These are phyloP conservation scores for Cephalopholis sonnerati DNA, from an alignment of 2,113 vertebrate species.

Conservation along the genomic window DNA sequence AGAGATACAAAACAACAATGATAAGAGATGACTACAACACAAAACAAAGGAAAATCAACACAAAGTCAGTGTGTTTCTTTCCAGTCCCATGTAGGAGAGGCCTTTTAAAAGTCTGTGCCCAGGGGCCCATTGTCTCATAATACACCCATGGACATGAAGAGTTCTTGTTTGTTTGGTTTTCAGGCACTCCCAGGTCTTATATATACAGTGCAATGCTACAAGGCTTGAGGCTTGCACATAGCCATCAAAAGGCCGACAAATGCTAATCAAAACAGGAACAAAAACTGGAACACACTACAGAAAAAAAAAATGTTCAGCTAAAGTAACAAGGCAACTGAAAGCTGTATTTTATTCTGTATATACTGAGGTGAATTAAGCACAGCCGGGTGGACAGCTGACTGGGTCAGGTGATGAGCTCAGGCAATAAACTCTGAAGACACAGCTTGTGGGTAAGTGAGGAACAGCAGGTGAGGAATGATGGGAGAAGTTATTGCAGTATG, in stretches of 20 bases:
- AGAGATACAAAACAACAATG: no score
- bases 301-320: background rate
- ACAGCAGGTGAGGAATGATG: background rate
- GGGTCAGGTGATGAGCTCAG: background rate
- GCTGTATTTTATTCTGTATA: background rate
- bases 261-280: background rate
- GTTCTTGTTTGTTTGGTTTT: background rate
- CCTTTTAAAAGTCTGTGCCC: no score
- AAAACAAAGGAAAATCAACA: no score
- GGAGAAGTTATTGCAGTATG: background rate
- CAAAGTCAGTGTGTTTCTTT: no score
- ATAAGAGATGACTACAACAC: no score
- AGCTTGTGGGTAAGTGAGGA: slow-evolving; percentile 4
- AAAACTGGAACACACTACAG: background rate
- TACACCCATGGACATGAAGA: no score
- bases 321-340: background rate
- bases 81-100: no score
- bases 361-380: background rate
- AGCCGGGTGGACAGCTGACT: background rate
- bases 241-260: background rate
- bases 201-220: background rate
- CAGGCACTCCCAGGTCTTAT: background rate
- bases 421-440: background rate
- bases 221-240: background rate
- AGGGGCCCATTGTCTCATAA: no score